These are phyloP conservation scores for Luscinia megarhynchos DNA, from an alignment of 2,797 vertebrate species.

Conservation along the genomic window DNA sequence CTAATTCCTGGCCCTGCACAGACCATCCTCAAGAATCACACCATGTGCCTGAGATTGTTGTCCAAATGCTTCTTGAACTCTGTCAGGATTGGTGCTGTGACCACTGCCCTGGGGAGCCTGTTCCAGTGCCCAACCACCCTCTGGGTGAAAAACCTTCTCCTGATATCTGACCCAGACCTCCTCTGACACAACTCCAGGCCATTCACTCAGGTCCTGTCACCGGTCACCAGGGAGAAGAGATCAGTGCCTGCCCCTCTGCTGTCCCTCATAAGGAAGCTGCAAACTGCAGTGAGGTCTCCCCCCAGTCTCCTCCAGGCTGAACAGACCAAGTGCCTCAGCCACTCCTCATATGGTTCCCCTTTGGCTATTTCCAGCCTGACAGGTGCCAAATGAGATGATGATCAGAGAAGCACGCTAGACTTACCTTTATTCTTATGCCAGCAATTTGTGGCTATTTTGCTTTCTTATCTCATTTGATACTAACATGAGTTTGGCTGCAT, in stretches of 20 bases:
- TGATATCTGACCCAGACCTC: background rate
- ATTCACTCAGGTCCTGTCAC: background rate
- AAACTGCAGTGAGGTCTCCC: background rate
- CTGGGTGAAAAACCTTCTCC: background rate
- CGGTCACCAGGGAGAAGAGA: background rate
- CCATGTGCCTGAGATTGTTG: background rate
- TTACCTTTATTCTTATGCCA: background rate
- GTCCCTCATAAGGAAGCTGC: background rate
- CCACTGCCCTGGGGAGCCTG: background rate
- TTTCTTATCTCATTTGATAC: background rate
- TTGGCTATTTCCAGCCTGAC: background rate
- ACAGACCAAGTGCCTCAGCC: background rate
- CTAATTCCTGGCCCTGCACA: background rate
- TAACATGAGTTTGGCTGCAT: background rate
- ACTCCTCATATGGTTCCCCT: background rate
- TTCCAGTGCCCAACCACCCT: background rate
- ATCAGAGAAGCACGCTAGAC: background rate
- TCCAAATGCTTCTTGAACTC: background rate
- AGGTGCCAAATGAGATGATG: background rate
- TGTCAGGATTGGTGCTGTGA: background rate
- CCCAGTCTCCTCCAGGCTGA: background rate
- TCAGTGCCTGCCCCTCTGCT: background rate
- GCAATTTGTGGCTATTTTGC: background rate
- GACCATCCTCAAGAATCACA: background rate
- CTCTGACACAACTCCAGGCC: background rate